A percentile compares a stretch with the other conserved stretches of the same genome.
Conservation (phyloP, 2,797 vertebrate species). For the Austrolebias charrua region DNA sequence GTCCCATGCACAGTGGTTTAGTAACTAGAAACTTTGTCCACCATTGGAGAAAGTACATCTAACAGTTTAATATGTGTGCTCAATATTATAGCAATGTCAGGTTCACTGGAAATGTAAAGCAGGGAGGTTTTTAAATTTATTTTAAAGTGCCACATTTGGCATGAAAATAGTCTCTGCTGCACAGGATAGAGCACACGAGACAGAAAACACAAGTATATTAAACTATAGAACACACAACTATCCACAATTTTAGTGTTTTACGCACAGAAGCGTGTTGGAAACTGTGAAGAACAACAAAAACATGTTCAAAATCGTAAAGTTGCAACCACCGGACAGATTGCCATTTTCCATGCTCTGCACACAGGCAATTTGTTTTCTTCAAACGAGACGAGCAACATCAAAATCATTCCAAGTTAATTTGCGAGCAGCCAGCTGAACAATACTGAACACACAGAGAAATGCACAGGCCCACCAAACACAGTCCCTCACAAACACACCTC, state of each 20-base stretch:
- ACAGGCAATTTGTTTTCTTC: conserved; percentile 43
- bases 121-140: conserved; percentile 28
- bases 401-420: conserved; percentile 50
- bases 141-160: conserved; percentile 49
- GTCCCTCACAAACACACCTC: conserved; percentile 40
- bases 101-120: conserved; percentile 74
- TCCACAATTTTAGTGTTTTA: conserved; percentile 43
- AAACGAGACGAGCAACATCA: conserved; percentile 54
- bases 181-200: conserved; percentile 24
- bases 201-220: conserved; percentile 43
- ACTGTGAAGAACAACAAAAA: background rate
- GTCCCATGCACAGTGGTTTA: conserved; percentile 55
- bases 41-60: conserved; percentile 28
- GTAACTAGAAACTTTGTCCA: conserved; percentile 30
- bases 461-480: conserved; percentile 43
- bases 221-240: conserved; percentile 39
- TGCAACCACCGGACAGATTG: conserved; percentile 62
- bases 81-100: conserved; percentile 55
- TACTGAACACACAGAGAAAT: conserved; percentile 31
- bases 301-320: background rate
- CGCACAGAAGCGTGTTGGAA: conserved; percentile 28
- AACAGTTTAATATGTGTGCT: conserved; percentile 11
- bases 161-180: conserved; percentile 62
- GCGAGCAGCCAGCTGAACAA: conserved; percentile 48
- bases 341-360: conserved; percentile 68